These are phyloP conservation scores for Lamellibrachia columna DNA, from an alignment of 2,888 invertebrate species.

Conservation along the genomic window DNA sequence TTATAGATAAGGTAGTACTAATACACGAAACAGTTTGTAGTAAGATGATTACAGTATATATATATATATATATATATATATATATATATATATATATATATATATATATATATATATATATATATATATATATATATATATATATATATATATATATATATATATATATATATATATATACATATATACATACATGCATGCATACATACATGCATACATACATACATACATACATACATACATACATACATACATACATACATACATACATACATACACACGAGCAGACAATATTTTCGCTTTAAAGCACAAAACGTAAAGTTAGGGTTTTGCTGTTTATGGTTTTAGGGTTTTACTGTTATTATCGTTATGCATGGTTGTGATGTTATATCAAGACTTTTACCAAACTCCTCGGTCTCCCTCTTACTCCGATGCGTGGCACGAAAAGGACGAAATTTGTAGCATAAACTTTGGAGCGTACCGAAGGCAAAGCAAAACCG, in stretches of 20 bases:
- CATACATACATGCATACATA: background rate
- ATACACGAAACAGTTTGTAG: too few species aligned
- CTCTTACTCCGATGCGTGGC: background rate
- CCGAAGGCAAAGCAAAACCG: background rate
- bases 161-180: too few species aligned
- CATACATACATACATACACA: background rate
- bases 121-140: too few species aligned
- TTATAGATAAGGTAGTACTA: too few species aligned
- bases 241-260: conserved; percentile 16
- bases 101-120: too few species aligned
- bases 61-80: too few species aligned
- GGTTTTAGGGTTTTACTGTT: background rate
- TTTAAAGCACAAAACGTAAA: too few species aligned
- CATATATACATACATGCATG: background rate
- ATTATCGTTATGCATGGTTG: background rate
- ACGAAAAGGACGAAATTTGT: background rate
- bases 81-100: too few species aligned
- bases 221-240: background rate
- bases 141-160: too few species aligned
- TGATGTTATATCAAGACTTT: background rate
- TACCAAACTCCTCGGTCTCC: background rate
- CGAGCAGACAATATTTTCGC: background rate
- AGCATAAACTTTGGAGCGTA: background rate
- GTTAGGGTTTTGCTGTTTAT: too few species aligned
- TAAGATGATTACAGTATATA: too few species aligned